Percentiles rank a stretch among this genome's conserved stretches.
phyloP scores from a whole-genome alignment of 2,113 vertebrate genomes.

The Tylochromis polylepis region DNA sequence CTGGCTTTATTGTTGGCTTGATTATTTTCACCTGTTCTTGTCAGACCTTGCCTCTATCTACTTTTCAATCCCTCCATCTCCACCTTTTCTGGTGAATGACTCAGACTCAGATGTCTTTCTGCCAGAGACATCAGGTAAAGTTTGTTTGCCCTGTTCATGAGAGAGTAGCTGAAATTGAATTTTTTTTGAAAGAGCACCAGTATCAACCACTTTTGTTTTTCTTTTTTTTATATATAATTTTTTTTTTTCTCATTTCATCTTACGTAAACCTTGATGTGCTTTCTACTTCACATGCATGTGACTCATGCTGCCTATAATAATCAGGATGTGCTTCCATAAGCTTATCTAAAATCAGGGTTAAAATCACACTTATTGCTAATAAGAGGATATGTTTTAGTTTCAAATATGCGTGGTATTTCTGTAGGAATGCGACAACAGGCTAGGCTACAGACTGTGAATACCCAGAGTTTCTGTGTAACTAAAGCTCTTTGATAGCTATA shows the following conservation, averaged over 20 bases:
- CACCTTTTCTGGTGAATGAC: conserved; percentile 56
- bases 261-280: not conserved
- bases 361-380: not conserved
- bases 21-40: conserved; percentile 6
- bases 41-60: conserved; percentile 70
- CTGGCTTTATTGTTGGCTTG: not conserved
- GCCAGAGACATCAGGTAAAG: conserved; percentile 68
- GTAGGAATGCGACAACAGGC: not conserved
- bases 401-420: not conserved
- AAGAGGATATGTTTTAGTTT: not conserved
- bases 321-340: not conserved
- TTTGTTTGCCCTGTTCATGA: not conserved
- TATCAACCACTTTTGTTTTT: not conserved
- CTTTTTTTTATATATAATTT: not conserved
- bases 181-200: not conserved
- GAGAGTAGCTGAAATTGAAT: not conserved
- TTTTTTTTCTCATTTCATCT: not conserved
- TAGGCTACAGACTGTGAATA: not conserved
- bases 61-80: conserved; percentile 62
- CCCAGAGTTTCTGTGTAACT: not conserved
- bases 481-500: not conserved
- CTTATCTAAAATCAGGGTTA: not conserved
- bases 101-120: conserved; percentile 61
- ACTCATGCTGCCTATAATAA: not conserved
- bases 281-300: not conserved